phyloP scores from a whole-genome alignment of 2,797 vertebrate genomes.

The Muscicapa striata region DNA sequence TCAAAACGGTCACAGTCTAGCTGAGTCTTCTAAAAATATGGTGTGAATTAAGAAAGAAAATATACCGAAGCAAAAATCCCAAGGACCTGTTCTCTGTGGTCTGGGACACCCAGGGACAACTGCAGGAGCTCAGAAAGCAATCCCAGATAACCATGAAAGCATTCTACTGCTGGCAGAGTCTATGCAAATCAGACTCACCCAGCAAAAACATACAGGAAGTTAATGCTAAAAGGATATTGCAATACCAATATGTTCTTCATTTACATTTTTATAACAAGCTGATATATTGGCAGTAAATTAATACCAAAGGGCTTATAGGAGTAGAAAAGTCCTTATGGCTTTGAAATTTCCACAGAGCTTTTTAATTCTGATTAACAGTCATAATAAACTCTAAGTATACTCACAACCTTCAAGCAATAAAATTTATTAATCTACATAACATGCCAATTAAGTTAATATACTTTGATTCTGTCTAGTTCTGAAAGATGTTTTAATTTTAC shows the following conservation, averaged over 20 bases:
- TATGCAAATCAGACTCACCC: background rate
- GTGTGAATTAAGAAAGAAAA: background rate
- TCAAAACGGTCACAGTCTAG: background rate
- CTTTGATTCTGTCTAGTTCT: background rate
- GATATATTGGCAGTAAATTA: background rate
- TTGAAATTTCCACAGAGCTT: conserved; percentile 7
- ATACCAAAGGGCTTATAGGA: background rate
- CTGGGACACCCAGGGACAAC: background rate
- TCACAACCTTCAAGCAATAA: conserved; percentile 4
- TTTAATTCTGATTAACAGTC: conserved; percentile 57
- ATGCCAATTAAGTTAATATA: conserved; percentile 48
- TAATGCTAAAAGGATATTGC: background rate
- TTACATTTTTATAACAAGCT: conserved; percentile 28
- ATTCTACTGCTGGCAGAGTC: background rate
- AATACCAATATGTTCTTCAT: background rate
- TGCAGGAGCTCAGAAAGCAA: background rate
- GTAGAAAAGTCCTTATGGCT: background rate
- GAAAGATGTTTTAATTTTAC: conserved; percentile 32
- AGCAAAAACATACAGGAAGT: background rate
- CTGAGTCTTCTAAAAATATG: background rate
- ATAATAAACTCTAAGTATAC: conserved; percentile 56
- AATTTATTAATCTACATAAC: conserved; percentile 53
- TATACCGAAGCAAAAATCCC: background rate
- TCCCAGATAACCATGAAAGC: background rate
- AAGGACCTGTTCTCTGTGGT: background rate